These are phyloP conservation scores for Nothocercus julius DNA, from an alignment of 2,113 vertebrate genomes.

Conservation along the genomic window DNA sequence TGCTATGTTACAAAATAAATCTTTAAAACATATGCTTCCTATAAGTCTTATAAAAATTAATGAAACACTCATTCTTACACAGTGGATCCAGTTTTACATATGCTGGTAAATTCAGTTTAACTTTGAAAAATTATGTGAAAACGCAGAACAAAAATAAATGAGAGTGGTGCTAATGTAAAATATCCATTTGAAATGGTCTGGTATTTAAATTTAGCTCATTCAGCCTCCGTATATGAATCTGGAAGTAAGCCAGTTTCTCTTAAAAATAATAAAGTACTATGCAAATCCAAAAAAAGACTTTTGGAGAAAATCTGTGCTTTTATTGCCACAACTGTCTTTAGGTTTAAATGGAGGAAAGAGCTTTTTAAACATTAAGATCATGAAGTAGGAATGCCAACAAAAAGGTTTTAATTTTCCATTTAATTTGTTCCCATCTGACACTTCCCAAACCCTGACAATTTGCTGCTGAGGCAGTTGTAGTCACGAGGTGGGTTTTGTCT, in stretches of 20 bases:
- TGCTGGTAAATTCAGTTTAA: neutral
- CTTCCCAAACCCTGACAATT: conserved; percentile 19
- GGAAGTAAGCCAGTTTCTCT: neutral
- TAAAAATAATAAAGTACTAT: neutral
- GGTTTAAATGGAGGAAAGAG: neutral
- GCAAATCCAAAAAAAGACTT: neutral
- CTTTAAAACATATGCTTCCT: conserved; percentile 36
- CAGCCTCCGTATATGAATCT: neutral
- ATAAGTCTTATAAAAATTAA: conserved; percentile 60
- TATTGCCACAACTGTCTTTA: neutral
- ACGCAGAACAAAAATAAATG: neutral
- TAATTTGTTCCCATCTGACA: neutral
- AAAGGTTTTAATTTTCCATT: neutral
- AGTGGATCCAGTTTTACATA: neutral
- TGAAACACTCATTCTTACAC: conserved; percentile 52
- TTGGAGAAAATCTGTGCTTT: neutral
- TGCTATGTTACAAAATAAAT: conserved; percentile 13
- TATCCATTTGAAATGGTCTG: neutral
- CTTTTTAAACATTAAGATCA: neutral
- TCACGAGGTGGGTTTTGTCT: neutral
- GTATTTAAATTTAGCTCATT: conserved; percentile 31
- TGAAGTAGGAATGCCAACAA: neutral
- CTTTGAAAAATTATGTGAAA: conserved; percentile 43
- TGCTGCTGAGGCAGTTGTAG: neutral
- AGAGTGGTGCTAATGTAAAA: conserved; percentile 50